phyloP scores from a whole-genome alignment of 2,797 vertebrate species.

The Propithecus deckenii region DNA sequence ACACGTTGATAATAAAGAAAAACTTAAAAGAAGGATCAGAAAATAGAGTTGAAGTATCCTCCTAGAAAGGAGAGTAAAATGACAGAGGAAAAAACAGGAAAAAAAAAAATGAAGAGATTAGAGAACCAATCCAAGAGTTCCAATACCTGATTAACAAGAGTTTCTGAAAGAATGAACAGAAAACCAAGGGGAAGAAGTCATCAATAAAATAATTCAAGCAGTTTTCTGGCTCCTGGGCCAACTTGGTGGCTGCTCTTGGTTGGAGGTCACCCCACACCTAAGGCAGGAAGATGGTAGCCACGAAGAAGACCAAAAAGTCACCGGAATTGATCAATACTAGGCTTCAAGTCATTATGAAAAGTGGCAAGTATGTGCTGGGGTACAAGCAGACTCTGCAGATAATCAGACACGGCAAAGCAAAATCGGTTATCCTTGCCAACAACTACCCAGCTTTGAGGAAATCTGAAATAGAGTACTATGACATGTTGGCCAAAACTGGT shows the following conservation, averaged over 20 bases:
- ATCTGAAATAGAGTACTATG: background rate
- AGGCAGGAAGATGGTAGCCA: background rate
- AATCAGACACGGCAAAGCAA: background rate
- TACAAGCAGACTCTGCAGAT: background rate
- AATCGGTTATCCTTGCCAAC: background rate
- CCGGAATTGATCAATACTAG: background rate
- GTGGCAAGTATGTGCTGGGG: background rate
- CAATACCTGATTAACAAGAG: background rate
- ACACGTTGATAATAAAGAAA: background rate
- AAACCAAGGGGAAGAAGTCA: conserved; percentile 13
- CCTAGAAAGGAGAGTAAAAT: background rate
- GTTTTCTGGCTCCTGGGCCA: background rate
- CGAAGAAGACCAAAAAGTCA: background rate
- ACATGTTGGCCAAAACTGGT: background rate
- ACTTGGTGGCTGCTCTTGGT: background rate
- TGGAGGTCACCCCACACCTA: background rate
- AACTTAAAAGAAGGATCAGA: background rate
- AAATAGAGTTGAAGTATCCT: background rate
- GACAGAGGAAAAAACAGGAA: background rate
- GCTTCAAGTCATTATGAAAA: background rate
- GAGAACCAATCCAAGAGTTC: background rate
- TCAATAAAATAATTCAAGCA: conserved; percentile 29
- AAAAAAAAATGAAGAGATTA: background rate
- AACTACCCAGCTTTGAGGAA: background rate
- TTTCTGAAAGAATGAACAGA: conserved; percentile 40